A percentile compares a stretch with the other conserved stretches of the same genome.
phyloP scores from a whole-genome alignment of 2,797 vertebrate species.

The Labeo calbasu region DNA sequence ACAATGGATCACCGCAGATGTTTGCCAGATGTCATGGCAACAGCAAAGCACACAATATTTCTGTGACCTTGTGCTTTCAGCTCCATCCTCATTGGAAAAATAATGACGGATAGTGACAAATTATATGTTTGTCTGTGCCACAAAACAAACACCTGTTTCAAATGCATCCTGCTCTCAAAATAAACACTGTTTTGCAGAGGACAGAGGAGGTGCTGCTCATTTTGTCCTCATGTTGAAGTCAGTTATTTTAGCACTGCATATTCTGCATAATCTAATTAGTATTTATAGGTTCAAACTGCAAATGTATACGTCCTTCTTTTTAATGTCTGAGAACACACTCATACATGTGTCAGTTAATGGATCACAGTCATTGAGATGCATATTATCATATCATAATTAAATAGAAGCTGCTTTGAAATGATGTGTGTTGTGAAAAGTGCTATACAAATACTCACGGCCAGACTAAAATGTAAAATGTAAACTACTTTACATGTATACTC shows the following conservation, averaged over 20 bases:
- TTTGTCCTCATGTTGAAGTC: not conserved
- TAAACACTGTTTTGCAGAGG: not conserved
- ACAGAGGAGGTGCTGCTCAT: not conserved
- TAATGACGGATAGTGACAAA: not conserved
- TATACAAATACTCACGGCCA: not conserved
- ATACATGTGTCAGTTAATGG: not conserved
- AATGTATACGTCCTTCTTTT: not conserved
- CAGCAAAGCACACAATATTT: not conserved
- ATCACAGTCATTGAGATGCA: not conserved
- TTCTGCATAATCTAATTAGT: not conserved
- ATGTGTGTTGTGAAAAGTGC: not conserved
- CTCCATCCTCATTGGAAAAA: not conserved
- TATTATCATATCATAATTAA: not conserved
- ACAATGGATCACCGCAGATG: not conserved
- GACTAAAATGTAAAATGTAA: too few relatives aligned
- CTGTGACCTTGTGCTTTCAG: not conserved
- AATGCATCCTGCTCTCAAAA: not conserved
- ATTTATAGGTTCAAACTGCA: not conserved
- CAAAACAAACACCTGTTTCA: not conserved
- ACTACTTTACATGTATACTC: too few relatives aligned
- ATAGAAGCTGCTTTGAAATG: not conserved
- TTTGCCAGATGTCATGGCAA: constrained; percentile 4
- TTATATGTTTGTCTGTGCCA: not conserved
- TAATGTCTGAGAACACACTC: not conserved
- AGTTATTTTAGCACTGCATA: not conserved